Evolutionary conservation across 2,888 invertebrate genomes (phyloP).

Genomic region (Alviniconcha strummeri): DNA sequence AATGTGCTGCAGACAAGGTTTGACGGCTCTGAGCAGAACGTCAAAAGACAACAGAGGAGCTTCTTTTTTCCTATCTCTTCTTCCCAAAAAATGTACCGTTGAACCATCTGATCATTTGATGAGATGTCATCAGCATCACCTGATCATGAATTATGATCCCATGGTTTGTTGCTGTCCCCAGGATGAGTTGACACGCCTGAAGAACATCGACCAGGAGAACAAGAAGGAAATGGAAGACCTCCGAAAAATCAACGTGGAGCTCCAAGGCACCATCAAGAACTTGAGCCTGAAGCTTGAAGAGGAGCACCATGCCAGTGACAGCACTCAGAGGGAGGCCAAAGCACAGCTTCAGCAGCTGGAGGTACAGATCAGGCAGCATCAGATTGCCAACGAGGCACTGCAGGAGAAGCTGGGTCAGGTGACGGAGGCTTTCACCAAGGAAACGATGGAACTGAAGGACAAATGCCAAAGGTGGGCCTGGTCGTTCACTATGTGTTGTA

Average conservation of each 20-base stretch:
- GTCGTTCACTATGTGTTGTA: too few relatives aligned
- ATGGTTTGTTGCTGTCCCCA: background rate
- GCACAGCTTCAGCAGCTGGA: background rate
- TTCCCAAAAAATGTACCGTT: too few relatives aligned
- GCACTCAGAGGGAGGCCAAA: background rate
- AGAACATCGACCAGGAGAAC: background rate
- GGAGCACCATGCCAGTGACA: background rate
- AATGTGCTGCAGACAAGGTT: too few relatives aligned
- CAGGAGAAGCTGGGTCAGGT: background rate
- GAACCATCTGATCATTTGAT: too few relatives aligned
- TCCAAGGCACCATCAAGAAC: background rate
- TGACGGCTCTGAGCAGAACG: too few relatives aligned
- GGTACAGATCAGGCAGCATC: slow-evolving; percentile 25
- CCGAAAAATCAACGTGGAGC: background rate
- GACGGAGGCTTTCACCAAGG: background rate
- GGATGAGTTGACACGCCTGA: background rate
- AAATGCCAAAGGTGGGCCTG: background rate
- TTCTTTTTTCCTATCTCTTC: too few relatives aligned
- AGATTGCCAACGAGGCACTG: slow-evolving; percentile 1
- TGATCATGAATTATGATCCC: too few relatives aligned
- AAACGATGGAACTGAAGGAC: background rate
- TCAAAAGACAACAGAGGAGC: too few relatives aligned
- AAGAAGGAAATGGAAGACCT: background rate
- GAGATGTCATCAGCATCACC: too few relatives aligned
- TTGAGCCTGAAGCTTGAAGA: background rate